Conservation (phyloP, 2,113 vertebrate genomes). For the Miniopterus natalensis region DNA sequence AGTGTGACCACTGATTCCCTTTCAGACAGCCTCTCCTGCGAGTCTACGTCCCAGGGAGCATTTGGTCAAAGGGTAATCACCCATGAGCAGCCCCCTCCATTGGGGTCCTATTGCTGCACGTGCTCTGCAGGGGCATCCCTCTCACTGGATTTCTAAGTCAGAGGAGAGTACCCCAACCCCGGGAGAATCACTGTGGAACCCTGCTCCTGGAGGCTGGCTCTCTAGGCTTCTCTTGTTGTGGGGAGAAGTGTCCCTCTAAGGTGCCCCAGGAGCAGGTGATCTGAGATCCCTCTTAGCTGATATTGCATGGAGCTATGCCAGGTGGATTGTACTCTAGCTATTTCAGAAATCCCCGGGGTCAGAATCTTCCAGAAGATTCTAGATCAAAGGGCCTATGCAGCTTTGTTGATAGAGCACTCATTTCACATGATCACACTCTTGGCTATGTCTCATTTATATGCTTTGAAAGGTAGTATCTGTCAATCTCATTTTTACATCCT, state of each 20-base stretch:
- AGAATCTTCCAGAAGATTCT: slow-evolving; percentile 58
- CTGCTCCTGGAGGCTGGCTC: slow-evolving; percentile 54
- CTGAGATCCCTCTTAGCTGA: slow-evolving; percentile 49
- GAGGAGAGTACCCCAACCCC: background rate
- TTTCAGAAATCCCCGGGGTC: slow-evolving; percentile 28
- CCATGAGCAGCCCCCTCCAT: background rate
- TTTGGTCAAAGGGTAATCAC: background rate
- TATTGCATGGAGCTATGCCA: slow-evolving; percentile 19
- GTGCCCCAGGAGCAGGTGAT: background rate
- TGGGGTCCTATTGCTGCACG: background rate
- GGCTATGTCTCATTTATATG: background rate
- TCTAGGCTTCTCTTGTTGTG: slow-evolving; percentile 55
- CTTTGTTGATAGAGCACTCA: background rate
- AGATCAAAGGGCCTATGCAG: slow-evolving; percentile 31
- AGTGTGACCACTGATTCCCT: background rate
- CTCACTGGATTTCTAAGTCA: slow-evolving; percentile 56
- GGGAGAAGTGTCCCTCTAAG: slow-evolving; percentile 44
- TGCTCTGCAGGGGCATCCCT: slow-evolving; percentile 4
- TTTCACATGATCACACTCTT: slow-evolving; percentile 6
- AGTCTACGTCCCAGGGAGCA: background rate
- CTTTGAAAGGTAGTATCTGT: background rate
- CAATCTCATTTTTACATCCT: background rate
- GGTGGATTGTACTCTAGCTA: slow-evolving; percentile 23
- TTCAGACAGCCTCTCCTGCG: background rate
- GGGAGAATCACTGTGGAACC: slow-evolving; percentile 4